Evolutionary conservation across 2,113 vertebrate genomes (phyloP), one percentile per base, ranked within the genome.

Genomic region (Grus americana): DNA sequence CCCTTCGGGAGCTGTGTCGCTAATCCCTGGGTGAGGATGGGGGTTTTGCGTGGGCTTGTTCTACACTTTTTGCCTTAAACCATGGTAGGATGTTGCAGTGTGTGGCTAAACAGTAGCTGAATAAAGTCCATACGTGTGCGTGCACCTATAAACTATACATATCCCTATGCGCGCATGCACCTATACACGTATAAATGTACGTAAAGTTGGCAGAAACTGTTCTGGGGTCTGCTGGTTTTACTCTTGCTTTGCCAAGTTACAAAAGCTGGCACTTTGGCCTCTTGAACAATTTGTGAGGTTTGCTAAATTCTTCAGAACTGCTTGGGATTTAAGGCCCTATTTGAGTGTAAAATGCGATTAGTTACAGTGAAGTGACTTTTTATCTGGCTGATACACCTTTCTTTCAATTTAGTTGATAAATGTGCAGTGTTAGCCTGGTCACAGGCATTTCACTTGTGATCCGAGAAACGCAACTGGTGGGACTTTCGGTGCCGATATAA

Each of bases 361-460:
- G 71, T 71, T 80, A 67, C 59, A 74, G 71, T 17, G 49, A 72
- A 91, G 82, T 62, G 91, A 83, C 67, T 90, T 92, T 92, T 92
- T 89, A 87, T 94, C 92, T 88, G 68, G 23, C 63, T 71, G 88
- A 93, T 90, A 36, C 81, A 93, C 79, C 67, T 96, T 95, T 86
- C 67, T 92, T 96, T 96, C 82, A 59, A 38, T 88, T 90, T 59
- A 71, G 52, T 29, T 93, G 86, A 92, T 81, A 63, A 92, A 83
- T 74, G 68, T 46, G 42, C 55, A 67, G 38, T 3, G 14, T 76
- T 80, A 67, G 26, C 34, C 47, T 67, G 67, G 47, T 83, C 75
- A 55, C 34, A 50, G 59, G 26, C 27, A 0, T 81, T 94, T 91
- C 40, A 4, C 34, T 49, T 72, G 38, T 54, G 70, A 44, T 92